phyloP scores from a whole-genome alignment of 2,797 vertebrate genomes.

The Eidolon dupreanum region DNA sequence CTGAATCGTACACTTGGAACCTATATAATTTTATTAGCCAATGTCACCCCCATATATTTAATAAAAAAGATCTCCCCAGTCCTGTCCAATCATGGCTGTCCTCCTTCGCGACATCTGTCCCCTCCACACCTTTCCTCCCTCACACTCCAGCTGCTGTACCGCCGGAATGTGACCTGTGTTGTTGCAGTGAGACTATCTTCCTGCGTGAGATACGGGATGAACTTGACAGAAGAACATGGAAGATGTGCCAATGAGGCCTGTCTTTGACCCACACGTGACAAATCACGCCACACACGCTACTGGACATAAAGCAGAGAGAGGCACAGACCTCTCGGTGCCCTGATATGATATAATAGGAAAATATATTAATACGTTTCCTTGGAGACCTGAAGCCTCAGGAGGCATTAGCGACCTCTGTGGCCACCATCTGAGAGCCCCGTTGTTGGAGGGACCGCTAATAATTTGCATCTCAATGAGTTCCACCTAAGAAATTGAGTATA shows the following conservation, averaged over 20 bases:
- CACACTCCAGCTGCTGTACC: rapidly evolving
- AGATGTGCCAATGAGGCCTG: neutral
- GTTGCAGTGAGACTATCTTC: neutral
- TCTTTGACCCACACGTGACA: neutral
- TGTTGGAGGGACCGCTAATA: neutral
- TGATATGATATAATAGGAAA: neutral
- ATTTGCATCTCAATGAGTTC: neutral
- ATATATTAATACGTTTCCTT: neutral
- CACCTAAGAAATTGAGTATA: neutral
- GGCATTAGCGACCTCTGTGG: neutral
- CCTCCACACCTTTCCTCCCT: neutral
- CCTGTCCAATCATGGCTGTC: rapidly evolving
- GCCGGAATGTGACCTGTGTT: neutral
- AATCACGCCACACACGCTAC: neutral
- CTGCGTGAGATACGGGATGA: neutral
- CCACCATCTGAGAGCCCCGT: neutral
- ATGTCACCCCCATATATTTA: no score
- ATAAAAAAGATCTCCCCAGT: neutral
- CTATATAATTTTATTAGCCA: no score
- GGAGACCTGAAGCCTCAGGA: neutral
- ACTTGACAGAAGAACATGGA: neutral
- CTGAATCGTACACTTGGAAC: no score
- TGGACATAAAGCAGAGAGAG: neutral
- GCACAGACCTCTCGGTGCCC: neutral
- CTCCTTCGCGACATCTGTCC: neutral